Conservation (phyloP, 2,888 invertebrate species). For the Eurytoma californica region DNA sequence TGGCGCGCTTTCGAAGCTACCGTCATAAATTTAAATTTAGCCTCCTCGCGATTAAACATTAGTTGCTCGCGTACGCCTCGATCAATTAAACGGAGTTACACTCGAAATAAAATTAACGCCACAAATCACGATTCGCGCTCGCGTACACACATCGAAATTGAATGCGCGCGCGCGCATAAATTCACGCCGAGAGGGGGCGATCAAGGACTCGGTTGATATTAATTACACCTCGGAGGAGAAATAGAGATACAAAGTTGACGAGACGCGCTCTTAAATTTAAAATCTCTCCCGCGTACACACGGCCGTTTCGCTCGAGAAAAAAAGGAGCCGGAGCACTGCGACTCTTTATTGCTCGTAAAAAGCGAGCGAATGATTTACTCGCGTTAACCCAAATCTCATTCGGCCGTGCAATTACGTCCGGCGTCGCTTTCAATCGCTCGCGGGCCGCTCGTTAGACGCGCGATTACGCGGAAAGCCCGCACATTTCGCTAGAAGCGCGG, state of each 20-base stretch:
- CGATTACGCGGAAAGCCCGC: conserved; percentile 9
- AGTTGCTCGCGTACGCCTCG: neutral
- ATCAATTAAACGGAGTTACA: conserved; percentile 3
- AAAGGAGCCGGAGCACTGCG: too few species aligned
- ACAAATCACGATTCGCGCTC: conserved; percentile 15
- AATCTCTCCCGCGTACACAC: neutral
- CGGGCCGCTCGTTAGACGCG: neutral
- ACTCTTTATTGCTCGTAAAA: neutral
- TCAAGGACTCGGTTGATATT: conserved; percentile 26
- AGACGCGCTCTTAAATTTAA: too few species aligned
- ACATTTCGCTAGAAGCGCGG: conserved; percentile 9
- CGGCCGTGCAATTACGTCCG: too few species aligned
- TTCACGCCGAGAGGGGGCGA: neutral
- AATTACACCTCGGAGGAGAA: conserved; percentile 3
- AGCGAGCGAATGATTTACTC: neutral
- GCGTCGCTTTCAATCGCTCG: conserved; percentile 2
- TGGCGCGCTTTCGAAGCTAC: conserved; percentile 1
- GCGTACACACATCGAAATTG: neutral
- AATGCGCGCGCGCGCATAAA: neutral
- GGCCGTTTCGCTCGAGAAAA: too few species aligned
- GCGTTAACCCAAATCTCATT: too few species aligned
- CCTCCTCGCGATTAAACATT: neutral
- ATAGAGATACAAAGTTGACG: neutral
- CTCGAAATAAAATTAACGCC: conserved; percentile 29
- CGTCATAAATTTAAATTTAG: conserved; percentile 30